Evolutionary conservation across 2,797 vertebrate species (phyloP), one percentile per base, ranked within the genome.

Genomic region (Anabas testudineus): DNA sequence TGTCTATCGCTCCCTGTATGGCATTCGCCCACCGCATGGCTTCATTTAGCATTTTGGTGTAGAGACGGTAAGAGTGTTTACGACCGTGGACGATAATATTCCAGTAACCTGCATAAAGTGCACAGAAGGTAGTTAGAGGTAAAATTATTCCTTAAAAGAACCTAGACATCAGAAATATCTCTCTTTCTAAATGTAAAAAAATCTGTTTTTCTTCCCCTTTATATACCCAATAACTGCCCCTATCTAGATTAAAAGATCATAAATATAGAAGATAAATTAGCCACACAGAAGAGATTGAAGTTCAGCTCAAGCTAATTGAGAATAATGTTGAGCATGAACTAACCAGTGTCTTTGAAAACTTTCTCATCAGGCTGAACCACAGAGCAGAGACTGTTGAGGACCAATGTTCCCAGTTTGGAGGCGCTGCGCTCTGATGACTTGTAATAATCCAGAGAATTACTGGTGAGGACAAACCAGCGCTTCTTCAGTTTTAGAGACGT

Each of bases 401-500:
- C 96, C 48, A 98, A 94, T 0, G 96, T 98, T 61, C 97, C 96
- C 15, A 98, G 94, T 79, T 96, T 97, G 79, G 96, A 94, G 15
- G 94, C 89, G 1, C 80, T 94, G 45, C 96, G 95, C 86, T 98
- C 97, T 0, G 96, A 95, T 0, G 95, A 96, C 86, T 97, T 97
- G 84, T 97, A 98, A 67, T 97, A 97, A 83, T 98, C 97, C 0
- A 98, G 89, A 16, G 96, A 96, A 85, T 93, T 97, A 43, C 86
- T 93, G 57, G 95, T 97, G 83, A 98, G 93, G 60, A 98, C 95
- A 80, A 98, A 97, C 96, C 97, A 97, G 81, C 97, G 96, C 67
- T 96, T 96, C 92, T 97, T 97, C 89, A 98, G 92, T 88, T 97
- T 97, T 80, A 97, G 92, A 53, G 96, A 96, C 0, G 94, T 94